These are phyloP conservation scores for Lottia scabra DNA, from an alignment of 2,888 invertebrate genomes.

Conservation along the genomic window DNA sequence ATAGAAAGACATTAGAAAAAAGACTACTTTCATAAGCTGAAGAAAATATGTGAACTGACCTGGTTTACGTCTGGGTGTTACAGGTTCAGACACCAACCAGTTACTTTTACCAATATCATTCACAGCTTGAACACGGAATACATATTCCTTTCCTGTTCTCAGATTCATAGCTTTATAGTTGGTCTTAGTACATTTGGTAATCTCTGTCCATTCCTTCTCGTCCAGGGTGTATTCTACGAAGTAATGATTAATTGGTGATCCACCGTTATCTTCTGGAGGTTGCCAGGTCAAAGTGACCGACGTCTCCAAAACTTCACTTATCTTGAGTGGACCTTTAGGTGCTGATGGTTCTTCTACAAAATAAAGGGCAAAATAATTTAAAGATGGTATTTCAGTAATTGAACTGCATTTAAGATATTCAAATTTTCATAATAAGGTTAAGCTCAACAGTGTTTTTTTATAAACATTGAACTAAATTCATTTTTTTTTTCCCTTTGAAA, in stretches of 20 bases:
- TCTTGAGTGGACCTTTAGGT: constrained; percentile 62
- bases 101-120: constrained; percentile 51
- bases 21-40: not conserved
- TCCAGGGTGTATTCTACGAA: constrained; percentile 44
- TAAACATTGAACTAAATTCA: too few relatives aligned
- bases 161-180: constrained; percentile 71
- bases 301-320: constrained; percentile 76
- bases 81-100: constrained; percentile 48
- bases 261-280: constrained; percentile 56
- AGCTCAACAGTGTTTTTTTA: too few relatives aligned
- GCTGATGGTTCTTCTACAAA: constrained; percentile 55
- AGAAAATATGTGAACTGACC: constrained; percentile 75
- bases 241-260: constrained; percentile 45
- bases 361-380: constrained; percentile 6
- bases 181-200: constrained; percentile 32
- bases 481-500: too few relatives aligned
- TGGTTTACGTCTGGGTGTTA: constrained; percentile 49
- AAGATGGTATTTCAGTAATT: too few relatives aligned
- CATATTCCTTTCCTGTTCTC: constrained; percentile 71
- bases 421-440: too few relatives aligned
- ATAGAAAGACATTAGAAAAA: too few relatives aligned
- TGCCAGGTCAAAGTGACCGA: constrained; percentile 54
- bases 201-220: constrained; percentile 19
- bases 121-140: constrained; percentile 55
- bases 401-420: too few relatives aligned